These are phyloP conservation scores for Ctenomys sociabilis DNA, from an alignment of 2,113 vertebrate genomes.

Conservation along the genomic window DNA sequence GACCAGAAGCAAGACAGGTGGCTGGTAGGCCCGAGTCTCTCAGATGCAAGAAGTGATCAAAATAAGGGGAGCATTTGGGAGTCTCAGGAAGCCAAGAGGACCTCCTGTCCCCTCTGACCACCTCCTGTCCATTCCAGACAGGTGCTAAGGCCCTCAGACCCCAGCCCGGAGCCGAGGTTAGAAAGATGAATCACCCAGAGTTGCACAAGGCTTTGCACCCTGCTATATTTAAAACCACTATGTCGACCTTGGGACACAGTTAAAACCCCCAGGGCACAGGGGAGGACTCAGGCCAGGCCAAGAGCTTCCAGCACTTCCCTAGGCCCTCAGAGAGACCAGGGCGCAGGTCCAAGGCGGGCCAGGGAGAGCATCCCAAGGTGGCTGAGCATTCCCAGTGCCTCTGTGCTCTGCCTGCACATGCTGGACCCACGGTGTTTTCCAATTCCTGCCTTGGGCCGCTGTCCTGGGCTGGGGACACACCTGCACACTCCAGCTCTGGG, in stretches of 20 bases:
- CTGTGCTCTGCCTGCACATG: not conserved
- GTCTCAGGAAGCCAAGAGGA: not conserved
- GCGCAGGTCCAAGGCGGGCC: not conserved
- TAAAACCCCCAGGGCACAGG: not conserved
- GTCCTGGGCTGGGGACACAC: not conserved
- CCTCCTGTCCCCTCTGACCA: not conserved
- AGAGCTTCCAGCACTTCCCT: not conserved
- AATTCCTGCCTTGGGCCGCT: not conserved
- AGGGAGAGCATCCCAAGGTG: not conserved
- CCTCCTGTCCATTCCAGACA: not conserved
- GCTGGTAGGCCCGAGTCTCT: rapidly evolving
- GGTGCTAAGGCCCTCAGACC: not conserved
- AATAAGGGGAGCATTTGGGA: not conserved
- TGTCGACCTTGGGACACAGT: constrained; percentile 39
- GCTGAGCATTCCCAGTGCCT: not conserved
- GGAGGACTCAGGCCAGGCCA: not conserved
- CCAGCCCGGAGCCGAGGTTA: not conserved
- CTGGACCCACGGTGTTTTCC: rapidly evolving
- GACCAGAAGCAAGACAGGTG: not conserved
- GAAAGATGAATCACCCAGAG: not conserved
- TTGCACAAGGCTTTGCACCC: constrained; percentile 53
- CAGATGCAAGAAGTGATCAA: rapidly evolving
- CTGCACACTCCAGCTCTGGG: not conserved
- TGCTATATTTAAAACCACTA: constrained; percentile 75
- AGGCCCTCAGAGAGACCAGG: not conserved